Percentiles rank a stretch among this genome's conserved stretches.
Conservation (phyloP, 1,140 invertebrate genomes). For the Brachionus rotundiformis region DNA sequence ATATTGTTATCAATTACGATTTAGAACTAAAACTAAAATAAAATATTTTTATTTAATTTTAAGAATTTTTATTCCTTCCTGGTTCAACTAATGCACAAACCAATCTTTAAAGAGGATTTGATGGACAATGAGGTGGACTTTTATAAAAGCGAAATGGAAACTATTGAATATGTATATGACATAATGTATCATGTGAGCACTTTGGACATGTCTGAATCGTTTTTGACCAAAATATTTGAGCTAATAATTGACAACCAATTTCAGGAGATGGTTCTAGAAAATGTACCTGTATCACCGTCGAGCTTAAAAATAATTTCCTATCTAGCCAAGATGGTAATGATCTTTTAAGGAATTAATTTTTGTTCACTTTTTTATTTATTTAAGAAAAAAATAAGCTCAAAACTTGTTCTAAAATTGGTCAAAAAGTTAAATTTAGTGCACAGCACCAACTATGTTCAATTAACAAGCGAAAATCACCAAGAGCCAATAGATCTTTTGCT, state of each 20-base stretch:
- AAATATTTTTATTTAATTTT: too few relatives aligned
- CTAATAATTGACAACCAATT: background rate
- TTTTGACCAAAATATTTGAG: conserved; percentile 8
- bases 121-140: background rate
- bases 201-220: background rate
- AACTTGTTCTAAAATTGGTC: background rate
- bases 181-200: conserved; percentile 10
- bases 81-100: conserved; percentile 14
- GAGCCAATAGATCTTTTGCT: conserved; percentile 32
- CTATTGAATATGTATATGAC: background rate
- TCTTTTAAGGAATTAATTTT: background rate
- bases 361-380: background rate
- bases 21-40: too few relatives aligned
- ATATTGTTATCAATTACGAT: too few relatives aligned
- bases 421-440: conserved; percentile 6
- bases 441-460: background rate
- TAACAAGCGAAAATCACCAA: background rate
- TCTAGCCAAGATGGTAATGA: background rate
- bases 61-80: background rate
- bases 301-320: background rate
- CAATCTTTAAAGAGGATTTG: background rate
- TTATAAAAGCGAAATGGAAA: background rate
- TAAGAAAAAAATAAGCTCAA: conserved; percentile 30
- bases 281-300: background rate
- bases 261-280: background rate